These are phyloP conservation scores for Resseliella maxima DNA, from an alignment of 2,888 invertebrate genomes.

Conservation along the genomic window DNA sequence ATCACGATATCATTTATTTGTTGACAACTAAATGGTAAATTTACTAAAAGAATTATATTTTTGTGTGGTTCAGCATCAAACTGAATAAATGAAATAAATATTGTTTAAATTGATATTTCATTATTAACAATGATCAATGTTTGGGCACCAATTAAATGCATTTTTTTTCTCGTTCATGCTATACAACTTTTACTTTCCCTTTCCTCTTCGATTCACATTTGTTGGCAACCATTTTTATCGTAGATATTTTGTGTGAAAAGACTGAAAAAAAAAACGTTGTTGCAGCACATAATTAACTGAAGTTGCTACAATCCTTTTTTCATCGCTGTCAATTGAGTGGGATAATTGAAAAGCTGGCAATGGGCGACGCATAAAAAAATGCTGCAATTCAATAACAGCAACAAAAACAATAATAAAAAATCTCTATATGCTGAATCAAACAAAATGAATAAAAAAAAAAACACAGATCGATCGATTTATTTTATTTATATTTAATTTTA, in stretches of 20 bases:
- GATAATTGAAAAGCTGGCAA: constrained; percentile 48
- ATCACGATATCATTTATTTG: constrained; percentile 13
- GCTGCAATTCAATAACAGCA: neutral
- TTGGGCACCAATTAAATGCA: constrained; percentile 34
- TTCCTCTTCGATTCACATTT: neutral
- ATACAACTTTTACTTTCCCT: neutral
- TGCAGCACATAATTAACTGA: constrained; percentile 41
- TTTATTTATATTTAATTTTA: constrained; percentile 53
- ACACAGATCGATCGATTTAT: neutral
- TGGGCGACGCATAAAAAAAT: neutral
- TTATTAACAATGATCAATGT: constrained; percentile 40
- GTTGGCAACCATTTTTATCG: constrained; percentile 22
- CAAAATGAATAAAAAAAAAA: neutral
- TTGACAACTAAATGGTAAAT: constrained; percentile 20
- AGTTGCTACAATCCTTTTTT: constrained; percentile 48
- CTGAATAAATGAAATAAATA: constrained; percentile 22
- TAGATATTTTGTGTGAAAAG: neutral
- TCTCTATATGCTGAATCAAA: neutral
- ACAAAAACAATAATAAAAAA: neutral
- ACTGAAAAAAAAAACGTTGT: neutral
- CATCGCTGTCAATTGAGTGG: constrained; percentile 42
- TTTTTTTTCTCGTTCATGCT: neutral
- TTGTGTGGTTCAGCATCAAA: neutral
- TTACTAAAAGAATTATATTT: constrained; percentile 29
- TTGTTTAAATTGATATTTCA: constrained; percentile 40